Evolutionary conservation across 2,797 vertebrate species (phyloP).

Genomic region (Pristis pectinata): DNA sequence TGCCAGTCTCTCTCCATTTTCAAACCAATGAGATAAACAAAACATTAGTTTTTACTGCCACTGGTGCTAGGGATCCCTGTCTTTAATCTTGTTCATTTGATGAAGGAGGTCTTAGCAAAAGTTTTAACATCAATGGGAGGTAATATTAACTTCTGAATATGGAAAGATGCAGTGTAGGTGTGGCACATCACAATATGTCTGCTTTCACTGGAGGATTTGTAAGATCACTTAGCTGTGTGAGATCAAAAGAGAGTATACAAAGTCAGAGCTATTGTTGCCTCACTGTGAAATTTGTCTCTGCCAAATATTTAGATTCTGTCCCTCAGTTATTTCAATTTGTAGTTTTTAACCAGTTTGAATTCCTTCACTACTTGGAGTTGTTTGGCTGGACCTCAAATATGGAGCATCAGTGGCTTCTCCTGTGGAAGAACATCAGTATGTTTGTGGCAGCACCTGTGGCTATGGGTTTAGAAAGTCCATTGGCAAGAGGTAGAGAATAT

Average conservation of each 20-base stretch:
- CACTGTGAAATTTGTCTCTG: not conserved
- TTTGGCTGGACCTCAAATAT: not conserved
- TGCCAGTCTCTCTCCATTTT: not conserved
- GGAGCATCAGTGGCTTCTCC: not conserved
- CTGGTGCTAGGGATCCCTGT: not conserved
- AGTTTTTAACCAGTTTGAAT: not conserved
- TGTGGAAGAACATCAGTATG: not conserved
- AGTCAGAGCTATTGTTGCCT: not conserved
- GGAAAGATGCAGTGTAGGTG: not conserved
- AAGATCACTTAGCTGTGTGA: not conserved
- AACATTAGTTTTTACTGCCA: not conserved
- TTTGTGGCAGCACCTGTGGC: not conserved
- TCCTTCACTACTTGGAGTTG: not conserved
- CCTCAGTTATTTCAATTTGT: not conserved
- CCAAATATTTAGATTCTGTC: not conserved
- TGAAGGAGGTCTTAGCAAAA: not conserved
- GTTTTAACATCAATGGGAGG: not conserved
- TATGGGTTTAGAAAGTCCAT: not conserved
- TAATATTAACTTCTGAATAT: not conserved
- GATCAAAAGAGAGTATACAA: not conserved
- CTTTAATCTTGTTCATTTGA: not conserved
- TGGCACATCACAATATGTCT: not conserved
- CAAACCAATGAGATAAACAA: not conserved
- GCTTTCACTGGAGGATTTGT: too few relatives aligned
- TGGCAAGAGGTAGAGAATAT: not conserved